Evolutionary conservation across 1,140 invertebrate species (phyloP).

Genomic region (Druon quercuslanigerum): DNA sequence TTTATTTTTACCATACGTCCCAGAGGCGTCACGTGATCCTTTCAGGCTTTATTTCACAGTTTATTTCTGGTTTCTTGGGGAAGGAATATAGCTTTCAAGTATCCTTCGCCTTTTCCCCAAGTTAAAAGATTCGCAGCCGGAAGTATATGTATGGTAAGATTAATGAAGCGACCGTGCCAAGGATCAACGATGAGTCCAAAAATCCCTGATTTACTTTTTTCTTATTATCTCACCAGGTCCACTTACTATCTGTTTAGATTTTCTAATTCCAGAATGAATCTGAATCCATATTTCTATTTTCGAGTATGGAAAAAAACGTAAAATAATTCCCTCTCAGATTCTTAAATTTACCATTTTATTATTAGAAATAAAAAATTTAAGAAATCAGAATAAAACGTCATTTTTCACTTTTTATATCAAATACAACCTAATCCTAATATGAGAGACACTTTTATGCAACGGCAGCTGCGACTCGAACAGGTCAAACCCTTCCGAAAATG

Average conservation of each 20-base stretch:
- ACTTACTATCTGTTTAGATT: neutral
- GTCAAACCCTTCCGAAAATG: slow-evolving; percentile 56
- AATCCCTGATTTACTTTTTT: slow-evolving; percentile 12
- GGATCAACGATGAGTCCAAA: slow-evolving; percentile 4
- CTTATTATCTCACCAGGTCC: neutral
- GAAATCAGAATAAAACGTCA: neutral
- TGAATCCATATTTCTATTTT: neutral
- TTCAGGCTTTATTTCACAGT: neutral
- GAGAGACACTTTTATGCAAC: neutral
- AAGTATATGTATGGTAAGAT: slow-evolving; percentile 42
- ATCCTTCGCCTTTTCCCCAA: slow-evolving; percentile 11
- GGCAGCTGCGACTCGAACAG: slow-evolving; percentile 63
- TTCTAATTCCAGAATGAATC: neutral
- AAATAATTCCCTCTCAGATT: no score
- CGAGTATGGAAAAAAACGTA: neutral
- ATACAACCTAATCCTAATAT: neutral
- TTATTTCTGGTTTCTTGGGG: slow-evolving; percentile 12
- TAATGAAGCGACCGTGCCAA: slow-evolving; percentile 41
- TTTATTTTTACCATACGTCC: neutral
- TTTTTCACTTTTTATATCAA: neutral
- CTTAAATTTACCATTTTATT: no score
- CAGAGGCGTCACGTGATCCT: slow-evolving; percentile 6
- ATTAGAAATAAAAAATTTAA: neutral
- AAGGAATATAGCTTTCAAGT: neutral
- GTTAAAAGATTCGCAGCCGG: slow-evolving; percentile 36